Conservation (phyloP, 2,888 invertebrate species). For the Serripes groenlandicus region DNA sequence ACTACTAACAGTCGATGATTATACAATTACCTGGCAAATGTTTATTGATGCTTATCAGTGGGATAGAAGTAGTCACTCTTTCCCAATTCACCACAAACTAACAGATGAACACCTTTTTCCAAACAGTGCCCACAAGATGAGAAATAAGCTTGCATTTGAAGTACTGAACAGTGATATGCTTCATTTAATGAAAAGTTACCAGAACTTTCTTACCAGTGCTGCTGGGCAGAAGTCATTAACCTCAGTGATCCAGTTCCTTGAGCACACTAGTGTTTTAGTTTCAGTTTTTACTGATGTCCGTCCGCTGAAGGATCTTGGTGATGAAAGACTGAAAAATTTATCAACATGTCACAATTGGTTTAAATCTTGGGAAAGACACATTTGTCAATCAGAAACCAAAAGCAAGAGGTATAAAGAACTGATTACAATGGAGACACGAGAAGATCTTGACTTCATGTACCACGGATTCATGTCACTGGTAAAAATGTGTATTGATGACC, state of each 20-base stretch:
- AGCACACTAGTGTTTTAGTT: not conserved
- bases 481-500: not conserved
- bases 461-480: not conserved
- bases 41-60: not conserved
- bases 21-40: not conserved
- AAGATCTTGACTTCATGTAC: constrained; percentile 1
- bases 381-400: too few species aligned
- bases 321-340: not conserved
- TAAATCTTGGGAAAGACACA: constrained; percentile 2
- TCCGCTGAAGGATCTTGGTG: constrained; percentile 16
- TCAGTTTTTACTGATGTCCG: not conserved
- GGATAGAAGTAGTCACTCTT: not conserved
- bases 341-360: constrained; percentile 11
- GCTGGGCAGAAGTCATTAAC: not conserved
- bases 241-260: not conserved
- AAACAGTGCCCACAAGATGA: constrained; percentile 35
- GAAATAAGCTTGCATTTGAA: constrained; percentile 54
- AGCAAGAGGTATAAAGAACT: not conserved
- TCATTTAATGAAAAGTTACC: not conserved
- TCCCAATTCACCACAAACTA: constrained; percentile 27
- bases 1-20: not conserved
- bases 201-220: not conserved
- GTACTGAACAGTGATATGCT: constrained; percentile 36
- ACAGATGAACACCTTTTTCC: constrained; percentile 43
- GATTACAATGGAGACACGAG: not conserved